Evolutionary conservation across 2,113 vertebrate genomes (phyloP).

Genomic region (Callaeas wilsoni): DNA sequence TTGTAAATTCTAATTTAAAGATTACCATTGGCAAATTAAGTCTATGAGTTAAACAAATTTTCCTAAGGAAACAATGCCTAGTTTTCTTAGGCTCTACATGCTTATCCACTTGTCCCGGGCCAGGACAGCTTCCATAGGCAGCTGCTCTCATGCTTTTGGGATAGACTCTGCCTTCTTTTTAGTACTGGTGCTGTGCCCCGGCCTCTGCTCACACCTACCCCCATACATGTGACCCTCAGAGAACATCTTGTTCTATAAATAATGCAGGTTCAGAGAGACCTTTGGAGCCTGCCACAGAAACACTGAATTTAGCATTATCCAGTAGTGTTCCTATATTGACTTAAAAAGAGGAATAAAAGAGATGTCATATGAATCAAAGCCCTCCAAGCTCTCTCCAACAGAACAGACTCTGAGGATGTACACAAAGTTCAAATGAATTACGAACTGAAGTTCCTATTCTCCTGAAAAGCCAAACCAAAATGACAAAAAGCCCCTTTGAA

Average conservation of each 20-base stretch:
- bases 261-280: neutral
- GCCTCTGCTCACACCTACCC: neutral
- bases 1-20: slow-evolving; percentile 40
- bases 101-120: neutral
- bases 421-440: neutral
- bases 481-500: neutral
- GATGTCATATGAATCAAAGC: neutral
- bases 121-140: neutral
- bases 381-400: neutral
- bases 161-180: neutral
- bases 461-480: neutral
- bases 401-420: neutral
- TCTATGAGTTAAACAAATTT: slow-evolving; percentile 35
- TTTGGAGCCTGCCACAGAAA: neutral
- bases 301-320: neutral
- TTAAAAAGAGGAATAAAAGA: neutral
- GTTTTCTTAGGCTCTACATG: neutral
- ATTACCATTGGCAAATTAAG: slow-evolving; percentile 39
- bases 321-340: neutral
- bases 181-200: neutral
- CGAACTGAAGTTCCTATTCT: neutral
- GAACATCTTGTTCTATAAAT: neutral
- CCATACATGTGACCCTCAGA: fast-evolving
- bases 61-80: neutral
- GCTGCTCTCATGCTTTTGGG: neutral